phyloP scores from a whole-genome alignment of 2,888 invertebrate species.

The Muschampia plurimacula region DNA sequence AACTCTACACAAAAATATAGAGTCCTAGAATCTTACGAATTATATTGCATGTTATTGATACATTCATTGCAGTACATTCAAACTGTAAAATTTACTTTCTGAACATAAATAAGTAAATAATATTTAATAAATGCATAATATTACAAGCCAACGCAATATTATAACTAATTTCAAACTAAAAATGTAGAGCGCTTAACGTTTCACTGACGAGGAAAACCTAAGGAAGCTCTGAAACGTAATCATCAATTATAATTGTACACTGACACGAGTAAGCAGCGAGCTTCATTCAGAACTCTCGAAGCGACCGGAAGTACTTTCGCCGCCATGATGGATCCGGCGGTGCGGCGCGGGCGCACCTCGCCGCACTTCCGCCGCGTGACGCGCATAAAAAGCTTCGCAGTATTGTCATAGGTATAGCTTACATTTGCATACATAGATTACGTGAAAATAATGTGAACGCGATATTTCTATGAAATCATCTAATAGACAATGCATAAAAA shows the following conservation, averaged over 20 bases:
- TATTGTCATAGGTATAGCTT: constrained; percentile 68
- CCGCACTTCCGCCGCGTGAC: constrained; percentile 81
- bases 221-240: constrained; percentile 22
- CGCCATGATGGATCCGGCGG: constrained; percentile 84
- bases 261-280: constrained; percentile 56
- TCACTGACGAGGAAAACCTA: neutral
- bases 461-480: constrained; percentile 49
- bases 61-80: neutral
- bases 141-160: too few relatives aligned
- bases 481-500: constrained; percentile 35
- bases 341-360: constrained; percentile 77
- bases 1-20: neutral
- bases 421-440: constrained; percentile 78
- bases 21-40: neutral
- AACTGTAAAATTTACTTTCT: neutral
- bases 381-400: constrained; percentile 78
- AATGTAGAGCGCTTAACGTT: constrained; percentile 5
- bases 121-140: too few relatives aligned
- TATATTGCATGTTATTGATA: neutral
- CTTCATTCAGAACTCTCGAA: constrained; percentile 74
- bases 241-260: constrained; percentile 41
- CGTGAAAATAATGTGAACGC: constrained; percentile 72
- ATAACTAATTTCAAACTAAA: neutral
- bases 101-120: neutral
- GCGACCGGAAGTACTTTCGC: constrained; percentile 83